Conservation (phyloP, 2,113 vertebrate genomes). For the Atlantisia rogersi region DNA sequence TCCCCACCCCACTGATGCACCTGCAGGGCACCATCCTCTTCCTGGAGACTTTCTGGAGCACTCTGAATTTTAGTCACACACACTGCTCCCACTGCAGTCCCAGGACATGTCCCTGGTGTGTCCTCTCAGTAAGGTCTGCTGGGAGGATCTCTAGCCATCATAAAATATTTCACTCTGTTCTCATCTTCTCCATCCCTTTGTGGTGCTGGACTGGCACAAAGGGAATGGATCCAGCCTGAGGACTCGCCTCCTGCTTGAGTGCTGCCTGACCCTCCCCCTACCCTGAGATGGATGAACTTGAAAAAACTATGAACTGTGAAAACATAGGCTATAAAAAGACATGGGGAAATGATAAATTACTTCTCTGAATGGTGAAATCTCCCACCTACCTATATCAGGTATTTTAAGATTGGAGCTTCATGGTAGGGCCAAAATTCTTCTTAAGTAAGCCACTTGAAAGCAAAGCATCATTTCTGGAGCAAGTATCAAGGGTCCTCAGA, state of each 20-base stretch:
- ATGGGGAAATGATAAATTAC: not conserved
- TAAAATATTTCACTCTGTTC: not conserved
- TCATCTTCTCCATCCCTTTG: not conserved
- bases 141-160: not conserved
- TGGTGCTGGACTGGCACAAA: not conserved
- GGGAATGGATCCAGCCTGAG: not conserved
- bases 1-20: not conserved
- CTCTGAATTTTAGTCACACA: not conserved
- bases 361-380: not conserved
- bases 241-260: not conserved
- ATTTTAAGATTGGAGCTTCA: not conserved
- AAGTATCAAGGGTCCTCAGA: not conserved
- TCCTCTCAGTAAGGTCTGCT: not conserved
- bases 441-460: not conserved
- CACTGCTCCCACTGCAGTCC: not conserved
- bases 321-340: not conserved
- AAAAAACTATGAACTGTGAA: not conserved
- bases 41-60: not conserved
- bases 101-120: rapidly evolving
- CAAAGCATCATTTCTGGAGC: not conserved
- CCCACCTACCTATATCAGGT: not conserved
- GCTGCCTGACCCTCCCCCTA: not conserved
- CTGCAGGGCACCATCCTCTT: not conserved
- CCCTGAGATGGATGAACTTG: not conserved
- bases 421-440: not conserved